Evolutionary conservation across 2,113 vertebrate species (phyloP).

Genomic region (Percina caprodes): DNA sequence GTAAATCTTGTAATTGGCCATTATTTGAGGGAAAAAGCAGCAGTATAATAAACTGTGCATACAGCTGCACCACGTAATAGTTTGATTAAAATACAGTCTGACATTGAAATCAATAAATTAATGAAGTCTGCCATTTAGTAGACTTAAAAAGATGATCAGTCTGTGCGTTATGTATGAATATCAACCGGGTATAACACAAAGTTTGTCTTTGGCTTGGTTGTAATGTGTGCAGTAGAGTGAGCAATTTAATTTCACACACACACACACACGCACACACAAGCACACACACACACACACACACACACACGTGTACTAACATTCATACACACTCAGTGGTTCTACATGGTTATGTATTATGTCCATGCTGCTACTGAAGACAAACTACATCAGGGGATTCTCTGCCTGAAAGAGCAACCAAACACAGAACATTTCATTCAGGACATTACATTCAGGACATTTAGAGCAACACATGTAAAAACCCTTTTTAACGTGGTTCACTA

Average conservation of each 20-base stretch:
- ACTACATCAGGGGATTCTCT: not conserved
- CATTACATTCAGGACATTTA: too few relatives aligned
- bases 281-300: not conserved
- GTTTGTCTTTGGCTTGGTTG: constrained; percentile 6
- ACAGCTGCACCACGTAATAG: not conserved
- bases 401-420: not conserved
- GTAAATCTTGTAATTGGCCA: constrained; percentile 39
- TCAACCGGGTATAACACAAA: constrained; percentile 10
- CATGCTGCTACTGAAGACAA: not conserved
- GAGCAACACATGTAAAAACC: not conserved
- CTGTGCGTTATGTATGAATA: constrained; percentile 49
- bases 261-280: not conserved
- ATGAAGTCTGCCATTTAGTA: constrained; percentile 18
- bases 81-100: constrained; percentile 26
- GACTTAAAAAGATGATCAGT: not conserved
- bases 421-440: not conserved
- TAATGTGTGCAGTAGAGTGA: constrained; percentile 37
- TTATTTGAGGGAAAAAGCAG: constrained; percentile 35
- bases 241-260: constrained; percentile 10
- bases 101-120: constrained; percentile 22
- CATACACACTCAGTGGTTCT: not conserved
- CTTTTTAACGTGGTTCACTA: not conserved
- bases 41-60: constrained; percentile 6
- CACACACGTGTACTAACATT: not conserved
- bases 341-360: not conserved